Conservation (phyloP, 2,113 vertebrate species). For the Oreochromis tanganicae region DNA sequence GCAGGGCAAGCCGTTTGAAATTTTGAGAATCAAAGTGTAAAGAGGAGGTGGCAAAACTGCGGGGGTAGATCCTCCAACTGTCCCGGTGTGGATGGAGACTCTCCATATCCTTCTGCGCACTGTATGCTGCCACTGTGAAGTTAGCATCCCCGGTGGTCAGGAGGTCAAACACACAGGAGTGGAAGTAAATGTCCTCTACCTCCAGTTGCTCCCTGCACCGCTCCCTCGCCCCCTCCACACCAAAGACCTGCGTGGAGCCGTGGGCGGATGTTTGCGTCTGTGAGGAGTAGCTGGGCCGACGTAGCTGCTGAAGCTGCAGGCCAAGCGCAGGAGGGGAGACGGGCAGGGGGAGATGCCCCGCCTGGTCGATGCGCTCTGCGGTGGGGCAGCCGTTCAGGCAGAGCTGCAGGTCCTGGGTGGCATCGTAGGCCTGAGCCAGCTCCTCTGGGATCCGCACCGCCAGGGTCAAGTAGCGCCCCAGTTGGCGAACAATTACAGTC, state of each 20-base stretch:
- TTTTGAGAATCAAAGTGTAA: constrained; percentile 55
- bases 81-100: constrained; percentile 85
- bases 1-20: constrained; percentile 18
- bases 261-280: constrained; percentile 37
- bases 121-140: constrained; percentile 88
- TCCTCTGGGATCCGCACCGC: constrained; percentile 88
- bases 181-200: constrained; percentile 90
- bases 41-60: constrained; percentile 13
- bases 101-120: constrained; percentile 88
- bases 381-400: constrained; percentile 90
- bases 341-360: constrained; percentile 72
- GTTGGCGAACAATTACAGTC: constrained; percentile 84
- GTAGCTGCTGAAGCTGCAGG: constrained; percentile 64
- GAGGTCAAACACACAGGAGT: constrained; percentile 93
- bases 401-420: constrained; percentile 93
- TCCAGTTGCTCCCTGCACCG: constrained; percentile 87
- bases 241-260: constrained; percentile 55
- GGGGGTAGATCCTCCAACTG: constrained; percentile 88
- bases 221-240: constrained; percentile 76
- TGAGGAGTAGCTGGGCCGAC: constrained; percentile 25
- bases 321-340: constrained; percentile 58
- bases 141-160: constrained; percentile 94
- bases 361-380: constrained; percentile 84
- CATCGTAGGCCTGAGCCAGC: constrained; percentile 82
- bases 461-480: constrained; percentile 88